Percentiles rank a stretch among this genome's conserved stretches.
These are phyloP conservation scores for Eutrigla gurnardus DNA, from an alignment of 2,797 vertebrate genomes.

Conservation along the genomic window DNA sequence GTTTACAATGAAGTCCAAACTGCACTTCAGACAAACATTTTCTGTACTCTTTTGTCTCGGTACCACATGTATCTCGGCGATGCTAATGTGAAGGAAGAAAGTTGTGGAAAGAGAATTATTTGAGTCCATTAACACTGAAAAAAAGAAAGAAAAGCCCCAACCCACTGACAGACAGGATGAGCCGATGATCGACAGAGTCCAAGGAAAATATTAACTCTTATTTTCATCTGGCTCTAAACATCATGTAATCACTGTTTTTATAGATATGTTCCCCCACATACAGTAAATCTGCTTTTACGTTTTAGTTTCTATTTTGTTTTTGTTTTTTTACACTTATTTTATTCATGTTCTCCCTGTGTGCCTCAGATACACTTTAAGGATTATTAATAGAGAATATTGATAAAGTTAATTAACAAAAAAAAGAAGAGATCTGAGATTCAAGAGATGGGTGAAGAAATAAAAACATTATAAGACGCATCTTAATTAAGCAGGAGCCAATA, in stretches of 20 bases:
- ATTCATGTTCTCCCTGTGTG: conserved; percentile 85
- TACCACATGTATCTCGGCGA: conserved; percentile 47
- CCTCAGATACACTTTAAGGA: conserved; percentile 85
- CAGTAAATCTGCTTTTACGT: conserved; percentile 58
- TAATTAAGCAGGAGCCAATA: conserved; percentile 75
- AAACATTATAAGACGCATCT: conserved; percentile 63
- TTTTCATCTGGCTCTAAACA: conserved; percentile 47
- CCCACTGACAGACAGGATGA: conserved; percentile 47
- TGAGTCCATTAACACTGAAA: conserved; percentile 57
- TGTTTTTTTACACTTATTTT: conserved; percentile 77
- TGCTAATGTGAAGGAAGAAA: conserved; percentile 47
- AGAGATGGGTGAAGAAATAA: conserved; percentile 54
- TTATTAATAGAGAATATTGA: conserved; percentile 78
- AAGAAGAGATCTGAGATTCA: conserved; percentile 50
- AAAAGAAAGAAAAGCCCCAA: conserved; percentile 6
- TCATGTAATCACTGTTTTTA: conserved; percentile 74
- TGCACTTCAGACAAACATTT: conserved; percentile 66
- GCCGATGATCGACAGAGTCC: conserved; percentile 31
- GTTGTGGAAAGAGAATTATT: conserved; percentile 36
- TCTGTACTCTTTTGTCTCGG: conserved; percentile 67
- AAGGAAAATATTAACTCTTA: conserved; percentile 40
- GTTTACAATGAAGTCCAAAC: conserved; percentile 78
- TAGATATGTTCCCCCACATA: conserved; percentile 68
- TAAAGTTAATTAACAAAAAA: conserved; percentile 61
- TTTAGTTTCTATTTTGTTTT: conserved; percentile 62